Base-by-base conservation (phyloP, 2,113 vertebrate species). In the Cromileptes altivelis region DNA sequence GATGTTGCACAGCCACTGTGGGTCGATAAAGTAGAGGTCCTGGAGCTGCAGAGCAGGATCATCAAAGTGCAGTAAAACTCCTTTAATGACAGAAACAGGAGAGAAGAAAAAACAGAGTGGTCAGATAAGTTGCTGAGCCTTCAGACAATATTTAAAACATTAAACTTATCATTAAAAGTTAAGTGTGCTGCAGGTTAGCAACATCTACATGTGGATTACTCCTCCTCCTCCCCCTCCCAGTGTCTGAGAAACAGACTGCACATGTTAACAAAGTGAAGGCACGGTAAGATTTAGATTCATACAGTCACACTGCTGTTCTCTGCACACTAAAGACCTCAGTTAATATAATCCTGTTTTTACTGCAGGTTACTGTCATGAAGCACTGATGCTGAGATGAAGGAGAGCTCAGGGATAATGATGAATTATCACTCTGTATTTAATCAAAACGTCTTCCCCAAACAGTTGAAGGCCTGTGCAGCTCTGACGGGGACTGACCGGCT, bases 1-100 rank as follows among this genome's bases (percentile, higher is more conserved):
- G 91, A 98, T 94, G 95, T 97, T 97, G 92, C 98, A 99, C 1
- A 99, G 94, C 98, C 98, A 99, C 89, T 97, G 97, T 0, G 98
- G 98, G 88, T 98, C 94, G 61, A 99, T 97, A 47, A 99, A 99
- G 93, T 98, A 99, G 18, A 99, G 94, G 33, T 99, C 97, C 65
- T 95, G 94, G 0, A 99, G 95, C 87, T 98, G 97, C 27, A 99
- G 92, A 0, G 96, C 97, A n/a, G 98, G 97, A 83, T 99, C 98
- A 80, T 97, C 97, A 89, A 99, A 99, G 92, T 99, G 97, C 87
- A 99, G 95, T 12, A 99, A 92, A 58, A 99, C 96, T 2, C 98
- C 98, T 99, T 78, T 11, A 42, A 56, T 50, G 77, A 55, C 45
- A 73, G 19, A 50, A 13, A 58, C 37, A 45, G 71, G 5, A 2